Percentiles rank a stretch among this genome's conserved stretches.
phyloP scores from a whole-genome alignment of 2,113 vertebrate species.

The Erythrolamprus reginae region DNA sequence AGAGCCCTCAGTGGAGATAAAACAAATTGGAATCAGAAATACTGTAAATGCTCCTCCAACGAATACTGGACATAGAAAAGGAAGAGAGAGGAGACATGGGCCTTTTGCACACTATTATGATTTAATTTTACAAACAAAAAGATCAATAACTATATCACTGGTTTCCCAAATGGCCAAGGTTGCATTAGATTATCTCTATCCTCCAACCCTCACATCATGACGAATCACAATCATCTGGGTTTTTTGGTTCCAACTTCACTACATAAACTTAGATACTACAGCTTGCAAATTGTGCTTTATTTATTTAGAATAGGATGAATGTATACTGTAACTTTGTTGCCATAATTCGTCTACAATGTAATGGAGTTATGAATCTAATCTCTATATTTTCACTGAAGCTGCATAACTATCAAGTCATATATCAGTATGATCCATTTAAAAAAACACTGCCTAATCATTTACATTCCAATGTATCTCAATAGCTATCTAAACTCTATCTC shows the following conservation, averaged over 20 bases:
- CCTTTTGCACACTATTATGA: neutral
- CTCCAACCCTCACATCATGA: neutral
- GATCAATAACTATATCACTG: neutral
- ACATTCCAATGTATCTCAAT: neutral
- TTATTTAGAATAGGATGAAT: neutral
- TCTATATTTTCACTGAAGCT: neutral
- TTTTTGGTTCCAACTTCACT: neutral
- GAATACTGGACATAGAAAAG: neutral
- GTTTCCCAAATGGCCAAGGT: neutral
- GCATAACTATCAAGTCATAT: neutral
- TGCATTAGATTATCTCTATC: neutral
- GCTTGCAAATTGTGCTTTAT: neutral
- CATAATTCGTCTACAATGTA: neutral
- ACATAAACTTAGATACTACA: neutral
- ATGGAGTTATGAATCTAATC: neutral
- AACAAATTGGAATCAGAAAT: neutral
- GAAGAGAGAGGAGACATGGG: neutral
- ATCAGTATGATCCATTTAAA: neutral
- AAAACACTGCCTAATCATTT: neutral
- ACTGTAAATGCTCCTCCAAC: neutral
- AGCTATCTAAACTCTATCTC: neutral
- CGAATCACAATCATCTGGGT: neutral
- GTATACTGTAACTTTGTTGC: no score
- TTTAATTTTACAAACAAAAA: neutral
- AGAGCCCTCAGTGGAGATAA: neutral